Evolutionary conservation across 2,113 vertebrate genomes (phyloP).

Genomic region (Calypte anna): DNA sequence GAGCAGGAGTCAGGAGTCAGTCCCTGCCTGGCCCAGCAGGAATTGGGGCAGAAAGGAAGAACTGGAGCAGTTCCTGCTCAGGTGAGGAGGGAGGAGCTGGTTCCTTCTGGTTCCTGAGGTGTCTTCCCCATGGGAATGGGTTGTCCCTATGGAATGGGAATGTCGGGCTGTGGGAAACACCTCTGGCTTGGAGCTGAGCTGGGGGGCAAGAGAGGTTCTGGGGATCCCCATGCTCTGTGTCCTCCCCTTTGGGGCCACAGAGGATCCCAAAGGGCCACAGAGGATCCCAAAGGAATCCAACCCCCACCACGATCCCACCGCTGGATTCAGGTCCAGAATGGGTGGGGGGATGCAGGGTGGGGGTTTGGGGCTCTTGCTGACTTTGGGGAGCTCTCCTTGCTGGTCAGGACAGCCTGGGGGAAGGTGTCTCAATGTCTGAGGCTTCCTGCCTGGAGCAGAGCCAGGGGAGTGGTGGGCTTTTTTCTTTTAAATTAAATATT

Average conservation of each 20-base stretch:
- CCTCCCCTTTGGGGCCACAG: too few species aligned
- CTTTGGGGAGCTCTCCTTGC: background rate
- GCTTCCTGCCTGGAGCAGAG: background rate
- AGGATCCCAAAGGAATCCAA: background rate
- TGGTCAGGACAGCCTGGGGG: background rate
- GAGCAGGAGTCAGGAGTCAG: background rate
- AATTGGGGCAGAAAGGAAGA: fast-evolving
- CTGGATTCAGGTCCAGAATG: background rate
- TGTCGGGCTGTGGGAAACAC: fast-evolving
- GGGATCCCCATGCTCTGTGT: background rate
- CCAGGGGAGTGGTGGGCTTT: background rate
- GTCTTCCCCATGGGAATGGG: background rate
- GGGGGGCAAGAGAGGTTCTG: too few species aligned
- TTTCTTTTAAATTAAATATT: background rate
- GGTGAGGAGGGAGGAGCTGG: background rate
- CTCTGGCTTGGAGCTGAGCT: background rate
- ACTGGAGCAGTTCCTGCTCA: background rate
- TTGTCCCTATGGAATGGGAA: background rate
- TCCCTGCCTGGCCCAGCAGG: background rate
- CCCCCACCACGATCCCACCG: background rate
- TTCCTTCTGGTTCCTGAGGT: background rate
- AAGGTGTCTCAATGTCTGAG: background rate
- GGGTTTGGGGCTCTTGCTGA: background rate
- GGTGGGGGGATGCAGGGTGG: fast-evolving
- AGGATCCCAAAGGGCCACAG: background rate